Percentiles rank a stretch among this genome's conserved stretches.
phyloP scores from a whole-genome alignment of 2,113 vertebrate species.

The Cryptoleucopteryx plumbea region DNA sequence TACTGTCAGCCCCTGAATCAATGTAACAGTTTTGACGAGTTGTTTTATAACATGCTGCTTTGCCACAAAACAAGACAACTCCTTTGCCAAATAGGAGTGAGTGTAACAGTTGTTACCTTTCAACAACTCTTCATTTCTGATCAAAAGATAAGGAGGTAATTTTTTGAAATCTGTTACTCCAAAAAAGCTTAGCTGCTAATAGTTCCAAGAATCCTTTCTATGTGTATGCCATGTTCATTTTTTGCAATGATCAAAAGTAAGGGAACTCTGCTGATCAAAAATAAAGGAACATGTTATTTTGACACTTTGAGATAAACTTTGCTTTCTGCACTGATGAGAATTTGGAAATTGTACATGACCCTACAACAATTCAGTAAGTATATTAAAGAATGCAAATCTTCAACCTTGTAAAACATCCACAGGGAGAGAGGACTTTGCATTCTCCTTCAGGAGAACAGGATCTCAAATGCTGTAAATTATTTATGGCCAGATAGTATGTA shows the following conservation, averaged over 20 bases:
- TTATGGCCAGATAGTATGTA: neutral
- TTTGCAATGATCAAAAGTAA: constrained; percentile 69
- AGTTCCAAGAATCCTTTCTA: constrained; percentile 54
- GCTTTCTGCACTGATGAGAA: neutral
- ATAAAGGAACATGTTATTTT: constrained; percentile 55
- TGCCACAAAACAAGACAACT: constrained; percentile 65
- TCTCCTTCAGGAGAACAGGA: neutral
- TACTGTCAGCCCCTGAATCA: constrained; percentile 17
- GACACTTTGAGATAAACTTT: constrained; percentile 58
- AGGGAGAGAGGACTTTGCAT: neutral
- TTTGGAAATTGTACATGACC: neutral
- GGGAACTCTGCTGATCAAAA: constrained; percentile 67
- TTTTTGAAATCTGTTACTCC: constrained; percentile 69
- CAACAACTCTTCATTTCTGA: constrained; percentile 72
- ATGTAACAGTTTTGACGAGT: constrained; percentile 58
- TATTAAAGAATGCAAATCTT: constrained; percentile 19
- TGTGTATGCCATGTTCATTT: constrained; percentile 32
- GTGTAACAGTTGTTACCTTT: constrained; percentile 70
- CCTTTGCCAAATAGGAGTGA: constrained; percentile 59
- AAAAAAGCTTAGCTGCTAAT: constrained; percentile 66
- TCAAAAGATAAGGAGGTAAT: constrained; percentile 67
- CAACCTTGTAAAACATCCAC: neutral
- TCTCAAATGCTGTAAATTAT: constrained; percentile 28
- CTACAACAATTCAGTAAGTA: neutral
- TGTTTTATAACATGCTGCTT: constrained; percentile 59